Evolutionary conservation across 2,888 invertebrate species (phyloP).

Genomic region (Stenotaenia linearis): DNA sequence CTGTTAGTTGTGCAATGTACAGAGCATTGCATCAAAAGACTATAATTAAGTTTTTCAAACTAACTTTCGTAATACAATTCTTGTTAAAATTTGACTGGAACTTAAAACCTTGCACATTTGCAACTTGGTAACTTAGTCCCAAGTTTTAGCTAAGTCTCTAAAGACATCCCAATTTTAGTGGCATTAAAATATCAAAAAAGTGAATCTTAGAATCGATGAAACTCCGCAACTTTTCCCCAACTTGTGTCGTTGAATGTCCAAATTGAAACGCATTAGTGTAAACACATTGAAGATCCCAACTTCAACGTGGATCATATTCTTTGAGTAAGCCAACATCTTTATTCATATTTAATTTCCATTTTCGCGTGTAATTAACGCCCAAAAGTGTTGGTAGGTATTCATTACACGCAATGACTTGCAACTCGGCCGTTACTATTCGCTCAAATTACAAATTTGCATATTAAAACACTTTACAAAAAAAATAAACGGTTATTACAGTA

Average conservation of each 20-base stretch:
- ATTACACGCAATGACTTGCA: conserved; percentile 49
- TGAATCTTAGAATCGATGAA: no score
- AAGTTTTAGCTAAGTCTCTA: no score
- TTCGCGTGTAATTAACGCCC: conserved; percentile 42
- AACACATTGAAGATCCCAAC: not conserved
- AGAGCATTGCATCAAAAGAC: no score
- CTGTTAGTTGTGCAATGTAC: no score
- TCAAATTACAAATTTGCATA: conserved; percentile 67
- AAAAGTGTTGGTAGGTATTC: conserved; percentile 50
- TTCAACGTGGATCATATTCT: not conserved
- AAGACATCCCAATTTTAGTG: no score
- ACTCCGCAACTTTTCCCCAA: no score
- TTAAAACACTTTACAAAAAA: conserved; percentile 86
- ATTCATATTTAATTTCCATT: not conserved
- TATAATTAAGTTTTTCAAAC: no score
- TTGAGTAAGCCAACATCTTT: not conserved
- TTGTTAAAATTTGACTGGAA: no score
- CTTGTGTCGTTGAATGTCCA: not conserved
- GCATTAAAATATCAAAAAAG: no score
- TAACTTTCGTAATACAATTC: no score
- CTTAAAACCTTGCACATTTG: no score
- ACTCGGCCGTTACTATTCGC: conserved; percentile 44
- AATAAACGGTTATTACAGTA: not conserved
- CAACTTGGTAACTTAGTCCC: no score
- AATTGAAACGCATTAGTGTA: not conserved